These are phyloP conservation scores for Zeus faber DNA, from an alignment of 2,113 vertebrate genomes.

Conservation along the genomic window DNA sequence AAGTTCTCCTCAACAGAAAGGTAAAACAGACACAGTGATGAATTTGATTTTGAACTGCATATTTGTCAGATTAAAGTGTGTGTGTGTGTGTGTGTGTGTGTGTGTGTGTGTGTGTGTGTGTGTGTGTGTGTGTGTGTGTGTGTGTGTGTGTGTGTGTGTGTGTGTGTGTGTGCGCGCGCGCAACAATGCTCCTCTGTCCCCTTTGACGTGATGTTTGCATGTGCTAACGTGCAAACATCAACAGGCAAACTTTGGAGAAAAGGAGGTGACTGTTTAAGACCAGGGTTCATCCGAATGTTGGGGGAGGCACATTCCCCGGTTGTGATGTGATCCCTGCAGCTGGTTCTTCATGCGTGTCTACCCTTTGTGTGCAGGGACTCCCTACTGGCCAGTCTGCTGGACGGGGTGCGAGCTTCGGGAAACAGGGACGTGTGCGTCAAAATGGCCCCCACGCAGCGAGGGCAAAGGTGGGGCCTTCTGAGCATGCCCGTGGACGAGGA, in stretches of 20 bases:
- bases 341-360: neutral
- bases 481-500: conserved; percentile 99
- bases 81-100: neutral
- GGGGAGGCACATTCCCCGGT: too few relatives aligned
- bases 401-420: conserved; percentile 95
- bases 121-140: neutral
- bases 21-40: conserved; percentile 61
- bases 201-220: too few relatives aligned
- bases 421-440: conserved; percentile 98
- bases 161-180: too few relatives aligned
- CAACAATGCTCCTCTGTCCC: too few relatives aligned
- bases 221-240: too few relatives aligned
- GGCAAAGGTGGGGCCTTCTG: conserved; percentile 94
- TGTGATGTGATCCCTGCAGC: too few relatives aligned
- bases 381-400: conserved; percentile 91
- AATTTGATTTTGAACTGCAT: neutral
- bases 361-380: conserved; percentile 81
- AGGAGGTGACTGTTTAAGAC: too few relatives aligned
- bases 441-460: conserved; percentile 91
- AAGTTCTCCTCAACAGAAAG: conserved; percentile 97
- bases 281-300: too few relatives aligned
- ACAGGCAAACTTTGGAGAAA: too few relatives aligned
- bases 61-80: neutral
- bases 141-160: too few relatives aligned
- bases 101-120: conserved; percentile 1